These are phyloP conservation scores for Apteryx owenii DNA, from an alignment of 2,113 vertebrate genomes.

Conservation along the genomic window DNA sequence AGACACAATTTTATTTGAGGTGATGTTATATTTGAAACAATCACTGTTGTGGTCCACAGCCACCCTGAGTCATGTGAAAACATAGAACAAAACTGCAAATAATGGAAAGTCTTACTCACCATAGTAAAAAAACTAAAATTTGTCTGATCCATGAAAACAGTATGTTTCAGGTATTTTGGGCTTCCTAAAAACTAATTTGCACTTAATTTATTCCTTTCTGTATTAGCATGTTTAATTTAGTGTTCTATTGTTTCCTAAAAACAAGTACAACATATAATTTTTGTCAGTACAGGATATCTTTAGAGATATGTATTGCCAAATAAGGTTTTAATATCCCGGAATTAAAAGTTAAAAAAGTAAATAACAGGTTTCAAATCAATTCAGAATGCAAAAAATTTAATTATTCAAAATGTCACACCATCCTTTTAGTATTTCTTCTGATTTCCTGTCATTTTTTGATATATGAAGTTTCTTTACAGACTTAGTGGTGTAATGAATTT, in stretches of 20 bases:
- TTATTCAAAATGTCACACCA: neutral
- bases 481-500: neutral
- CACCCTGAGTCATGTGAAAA: neutral
- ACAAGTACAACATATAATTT: neutral
- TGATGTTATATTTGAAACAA: neutral
- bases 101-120: neutral
- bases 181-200: neutral
- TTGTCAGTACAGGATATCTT: neutral
- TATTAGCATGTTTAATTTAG: neutral
- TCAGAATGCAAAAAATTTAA: neutral
- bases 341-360: neutral
- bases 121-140: neutral
- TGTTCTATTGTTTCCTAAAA: neutral
- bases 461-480: neutral
- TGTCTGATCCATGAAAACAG: neutral
- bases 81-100: neutral
- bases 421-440: neutral
- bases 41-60: neutral
- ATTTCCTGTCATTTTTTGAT: neutral
- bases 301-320: neutral
- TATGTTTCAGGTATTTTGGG: neutral
- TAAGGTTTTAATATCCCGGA: neutral
- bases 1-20: neutral
- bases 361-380: neutral
- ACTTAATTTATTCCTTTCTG: neutral